Evolutionary conservation across 2,797 vertebrate genomes (phyloP).

Genomic region (Mastacembelus armatus): DNA sequence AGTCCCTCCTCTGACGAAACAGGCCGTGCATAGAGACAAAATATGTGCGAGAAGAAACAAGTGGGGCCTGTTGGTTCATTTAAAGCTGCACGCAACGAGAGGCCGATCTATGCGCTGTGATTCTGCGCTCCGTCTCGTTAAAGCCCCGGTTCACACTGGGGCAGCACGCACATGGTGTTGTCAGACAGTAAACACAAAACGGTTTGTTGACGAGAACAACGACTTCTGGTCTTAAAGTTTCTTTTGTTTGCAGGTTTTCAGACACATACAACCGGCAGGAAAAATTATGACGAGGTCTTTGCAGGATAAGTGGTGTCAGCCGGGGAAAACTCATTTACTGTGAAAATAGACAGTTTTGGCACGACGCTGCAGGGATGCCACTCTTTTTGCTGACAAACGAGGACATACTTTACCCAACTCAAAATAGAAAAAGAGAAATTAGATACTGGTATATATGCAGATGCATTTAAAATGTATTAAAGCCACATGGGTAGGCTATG

Average conservation of each 20-base stretch:
- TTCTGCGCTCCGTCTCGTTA: constrained; percentile 1
- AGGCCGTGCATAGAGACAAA: too few relatives aligned
- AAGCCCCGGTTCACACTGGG: constrained; percentile 38
- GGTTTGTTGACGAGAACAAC: constrained; percentile 29
- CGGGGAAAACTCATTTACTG: not conserved
- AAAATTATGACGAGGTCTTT: not conserved
- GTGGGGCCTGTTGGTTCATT: too few relatives aligned
- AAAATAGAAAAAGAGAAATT: not conserved
- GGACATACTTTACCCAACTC: not conserved
- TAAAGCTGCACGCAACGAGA: not conserved
- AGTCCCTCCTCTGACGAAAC: too few relatives aligned
- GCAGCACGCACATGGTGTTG: constrained; percentile 53
- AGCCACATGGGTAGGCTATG: too few relatives aligned
- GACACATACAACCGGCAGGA: constrained; percentile 26
- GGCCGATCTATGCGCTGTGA: constrained; percentile 23
- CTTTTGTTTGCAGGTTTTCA: constrained; percentile 28
- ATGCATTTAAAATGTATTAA: not conserved
- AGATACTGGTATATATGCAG: not conserved
- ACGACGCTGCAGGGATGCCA: not conserved
- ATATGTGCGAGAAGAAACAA: too few relatives aligned
- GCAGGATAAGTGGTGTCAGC: not conserved
- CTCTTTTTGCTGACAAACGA: not conserved
- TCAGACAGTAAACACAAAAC: constrained; percentile 69
- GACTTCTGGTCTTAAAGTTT: constrained; percentile 11
- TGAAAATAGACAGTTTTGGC: not conserved